These are phyloP conservation scores for Odiellus spinosus DNA, from an alignment of 2,888 invertebrate genomes.

Conservation along the genomic window DNA sequence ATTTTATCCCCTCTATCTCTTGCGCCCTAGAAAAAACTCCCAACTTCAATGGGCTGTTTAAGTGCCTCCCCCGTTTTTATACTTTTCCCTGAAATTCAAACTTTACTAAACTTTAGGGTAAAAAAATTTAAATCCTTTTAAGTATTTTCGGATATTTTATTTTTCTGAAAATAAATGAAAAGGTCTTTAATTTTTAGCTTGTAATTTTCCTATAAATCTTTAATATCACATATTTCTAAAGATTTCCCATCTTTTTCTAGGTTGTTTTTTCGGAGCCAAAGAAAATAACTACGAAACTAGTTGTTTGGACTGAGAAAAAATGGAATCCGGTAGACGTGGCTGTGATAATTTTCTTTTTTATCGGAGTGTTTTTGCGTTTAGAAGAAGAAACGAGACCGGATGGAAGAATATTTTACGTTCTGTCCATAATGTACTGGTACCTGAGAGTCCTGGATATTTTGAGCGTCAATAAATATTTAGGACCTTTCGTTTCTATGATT, in stretches of 20 bases:
- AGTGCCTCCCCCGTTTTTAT: too few relatives aligned
- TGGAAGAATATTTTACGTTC: slow-evolving; percentile 80
- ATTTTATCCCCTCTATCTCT: too few relatives aligned
- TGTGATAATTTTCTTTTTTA: slow-evolving; percentile 71
- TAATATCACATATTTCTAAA: slow-evolving; percentile 6
- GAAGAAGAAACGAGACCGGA: slow-evolving; percentile 41
- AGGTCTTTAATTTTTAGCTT: background rate
- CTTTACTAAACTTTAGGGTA: too few relatives aligned
- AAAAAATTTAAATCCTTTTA: background rate
- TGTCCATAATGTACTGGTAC: slow-evolving; percentile 82
- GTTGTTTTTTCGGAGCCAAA: slow-evolving; percentile 30
- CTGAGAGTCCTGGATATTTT: slow-evolving; percentile 78
- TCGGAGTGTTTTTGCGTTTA: slow-evolving; percentile 61
- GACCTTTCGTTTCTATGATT: slow-evolving; percentile 98
- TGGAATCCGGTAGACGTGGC: slow-evolving; percentile 91
- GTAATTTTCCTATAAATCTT: background rate
- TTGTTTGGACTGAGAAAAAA: slow-evolving; percentile 85
- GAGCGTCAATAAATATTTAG: slow-evolving; percentile 82
- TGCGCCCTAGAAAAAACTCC: too few relatives aligned
- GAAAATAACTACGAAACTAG: slow-evolving; percentile 62
- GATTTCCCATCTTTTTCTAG: slow-evolving; percentile 22
- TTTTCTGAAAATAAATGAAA: background rate
- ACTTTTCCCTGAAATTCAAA: too few relatives aligned
- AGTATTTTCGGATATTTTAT: background rate
- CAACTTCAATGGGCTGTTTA: too few relatives aligned